Conservation (phyloP, 2,888 invertebrate species). For the Mylabris sibirica region DNA sequence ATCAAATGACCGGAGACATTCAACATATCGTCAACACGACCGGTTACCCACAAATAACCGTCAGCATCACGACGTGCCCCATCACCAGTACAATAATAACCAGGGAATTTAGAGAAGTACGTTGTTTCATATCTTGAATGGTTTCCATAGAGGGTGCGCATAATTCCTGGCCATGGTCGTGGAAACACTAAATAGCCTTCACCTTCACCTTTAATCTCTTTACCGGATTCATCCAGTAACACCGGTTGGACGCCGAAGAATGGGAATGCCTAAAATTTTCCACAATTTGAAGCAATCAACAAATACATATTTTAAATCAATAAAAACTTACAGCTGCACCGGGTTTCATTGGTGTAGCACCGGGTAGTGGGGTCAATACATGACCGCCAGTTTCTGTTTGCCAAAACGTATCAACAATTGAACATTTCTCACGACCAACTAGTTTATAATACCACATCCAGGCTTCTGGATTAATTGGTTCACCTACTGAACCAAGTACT, state of each 20-base stretch:
- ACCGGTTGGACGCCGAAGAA: constrained; percentile 96
- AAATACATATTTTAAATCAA: neutral
- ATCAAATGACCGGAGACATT: constrained; percentile 98
- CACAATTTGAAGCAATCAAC: neutral
- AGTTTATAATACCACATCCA: constrained; percentile 95
- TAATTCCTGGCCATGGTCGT: constrained; percentile 98
- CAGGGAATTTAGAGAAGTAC: constrained; percentile 95
- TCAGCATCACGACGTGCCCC: constrained; percentile 94
- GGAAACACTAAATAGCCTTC: constrained; percentile 96
- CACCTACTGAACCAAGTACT: constrained; percentile 96
- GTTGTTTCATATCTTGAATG: constrained; percentile 90
- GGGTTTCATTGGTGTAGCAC: constrained; percentile 96
- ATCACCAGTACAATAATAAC: constrained; percentile 98
- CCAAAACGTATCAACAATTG: constrained; percentile 99
- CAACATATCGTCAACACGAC: constrained; percentile 97
- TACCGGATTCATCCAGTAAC: constrained; percentile 87
- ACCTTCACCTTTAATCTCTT: constrained; percentile 83
- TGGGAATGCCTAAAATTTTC: constrained; percentile 79
- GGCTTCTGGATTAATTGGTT: constrained; percentile 98
- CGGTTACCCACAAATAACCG: constrained; percentile 96
- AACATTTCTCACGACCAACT: constrained; percentile 83
- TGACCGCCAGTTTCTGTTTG: constrained; percentile 99
- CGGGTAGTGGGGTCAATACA: constrained; percentile 94
- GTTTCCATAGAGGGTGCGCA: constrained; percentile 92
- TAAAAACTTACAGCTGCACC: constrained; percentile 88